Percentiles rank a stretch among this genome's conserved stretches.
phyloP scores from a whole-genome alignment of 2,888 invertebrate species.

The Cetonia aurata region DNA sequence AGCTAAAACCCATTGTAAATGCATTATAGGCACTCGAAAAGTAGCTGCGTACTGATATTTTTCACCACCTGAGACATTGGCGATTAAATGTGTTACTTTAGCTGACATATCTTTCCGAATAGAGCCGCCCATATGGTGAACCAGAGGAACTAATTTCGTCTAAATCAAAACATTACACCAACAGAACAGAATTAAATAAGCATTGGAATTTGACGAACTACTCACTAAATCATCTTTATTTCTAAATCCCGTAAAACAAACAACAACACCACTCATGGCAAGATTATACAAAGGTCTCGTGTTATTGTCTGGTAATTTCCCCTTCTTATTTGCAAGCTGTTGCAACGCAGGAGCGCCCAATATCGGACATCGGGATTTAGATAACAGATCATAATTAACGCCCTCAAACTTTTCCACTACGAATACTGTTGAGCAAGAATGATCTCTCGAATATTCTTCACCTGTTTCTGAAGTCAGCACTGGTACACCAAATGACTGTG shows the following conservation, averaged over 20 bases:
- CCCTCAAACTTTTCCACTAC: constrained; percentile 82
- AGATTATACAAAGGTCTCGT: constrained; percentile 88
- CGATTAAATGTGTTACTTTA: constrained; percentile 93
- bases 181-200: constrained; percentile 37
- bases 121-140: constrained; percentile 97
- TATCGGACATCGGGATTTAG: constrained; percentile 77
- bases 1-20: constrained; percentile 87
- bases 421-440: constrained; percentile 76
- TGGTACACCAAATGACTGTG: constrained; percentile 74
- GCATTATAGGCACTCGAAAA: constrained; percentile 90
- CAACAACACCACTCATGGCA: constrained; percentile 88
- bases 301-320: constrained; percentile 77
- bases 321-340: constrained; percentile 78
- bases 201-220: constrained; percentile 52
- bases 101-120: constrained; percentile 91
- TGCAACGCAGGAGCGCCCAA: constrained; percentile 85
- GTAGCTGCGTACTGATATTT: constrained; percentile 95
- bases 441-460: constrained; percentile 72
- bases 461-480: constrained; percentile 75
- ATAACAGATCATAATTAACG: constrained; percentile 77
- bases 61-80: constrained; percentile 88
- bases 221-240: constrained; percentile 91
- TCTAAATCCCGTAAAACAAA: constrained; percentile 94
- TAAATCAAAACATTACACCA: constrained; percentile 62
- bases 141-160: constrained; percentile 88